Percentiles rank a stretch among this genome's conserved stretches.
Evolutionary conservation across 2,797 vertebrate genomes (phyloP).

Genomic region (Gymnodraco acuticeps): DNA sequence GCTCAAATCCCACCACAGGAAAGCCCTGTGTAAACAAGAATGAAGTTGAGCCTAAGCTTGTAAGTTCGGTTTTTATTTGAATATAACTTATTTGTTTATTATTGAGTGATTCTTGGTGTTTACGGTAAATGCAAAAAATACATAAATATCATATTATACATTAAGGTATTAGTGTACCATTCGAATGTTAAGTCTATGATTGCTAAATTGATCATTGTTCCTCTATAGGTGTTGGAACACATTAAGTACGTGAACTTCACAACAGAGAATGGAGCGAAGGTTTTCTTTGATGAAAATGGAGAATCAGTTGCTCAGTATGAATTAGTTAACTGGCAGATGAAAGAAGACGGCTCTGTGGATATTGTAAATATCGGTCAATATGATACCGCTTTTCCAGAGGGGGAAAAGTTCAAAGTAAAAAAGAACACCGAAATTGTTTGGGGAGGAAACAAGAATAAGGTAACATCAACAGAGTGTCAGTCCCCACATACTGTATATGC

Average conservation of each 20-base stretch:
- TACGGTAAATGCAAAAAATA: neutral
- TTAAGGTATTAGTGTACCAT: neutral
- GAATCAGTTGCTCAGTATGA: constrained; percentile 73
- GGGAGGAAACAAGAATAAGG: constrained; percentile 65
- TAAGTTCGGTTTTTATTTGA: constrained; percentile 37
- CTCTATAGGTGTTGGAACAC: constrained; percentile 70
- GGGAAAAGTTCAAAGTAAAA: constrained; percentile 58
- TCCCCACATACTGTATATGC: neutral
- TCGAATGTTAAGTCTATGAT: neutral
- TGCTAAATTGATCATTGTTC: constrained; percentile 4
- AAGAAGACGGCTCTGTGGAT: constrained; percentile 63
- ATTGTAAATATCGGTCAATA: constrained; percentile 76
- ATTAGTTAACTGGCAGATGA: constrained; percentile 80
- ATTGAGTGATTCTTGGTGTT: neutral
- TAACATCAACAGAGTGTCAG: constrained; percentile 16
- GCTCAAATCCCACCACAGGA: constrained; percentile 70
- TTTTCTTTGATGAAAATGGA: constrained; percentile 79
- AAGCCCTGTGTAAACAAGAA: constrained; percentile 67
- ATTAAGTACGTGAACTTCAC: constrained; percentile 76
- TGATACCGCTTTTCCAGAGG: constrained; percentile 65
- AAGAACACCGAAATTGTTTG: constrained; percentile 62
- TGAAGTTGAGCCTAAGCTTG: constrained; percentile 65
- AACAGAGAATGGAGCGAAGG: constrained; percentile 61
- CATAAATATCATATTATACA: too few relatives aligned
- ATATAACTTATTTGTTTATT: neutral